phyloP scores from a whole-genome alignment of 2,113 vertebrate genomes.

The Neodontobutis hainanensis region DNA sequence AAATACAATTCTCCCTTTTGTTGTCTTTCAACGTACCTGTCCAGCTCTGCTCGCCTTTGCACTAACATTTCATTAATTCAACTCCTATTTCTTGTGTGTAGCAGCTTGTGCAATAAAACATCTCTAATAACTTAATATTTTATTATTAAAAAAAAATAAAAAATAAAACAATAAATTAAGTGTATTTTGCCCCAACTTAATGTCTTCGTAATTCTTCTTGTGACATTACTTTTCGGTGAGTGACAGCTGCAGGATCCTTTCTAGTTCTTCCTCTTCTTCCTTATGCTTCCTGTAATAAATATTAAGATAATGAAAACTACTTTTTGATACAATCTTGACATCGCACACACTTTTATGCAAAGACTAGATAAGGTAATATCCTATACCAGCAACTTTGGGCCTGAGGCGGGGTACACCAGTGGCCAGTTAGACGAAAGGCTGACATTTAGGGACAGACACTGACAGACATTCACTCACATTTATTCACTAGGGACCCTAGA shows the following conservation, averaged over 20 bases:
- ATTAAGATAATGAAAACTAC: background rate
- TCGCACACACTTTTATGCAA: no score
- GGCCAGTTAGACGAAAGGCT: no score
- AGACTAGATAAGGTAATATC: no score
- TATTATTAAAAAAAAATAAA: conserved; percentile 66
- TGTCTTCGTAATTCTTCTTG: conserved; percentile 16
- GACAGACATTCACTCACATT: no score
- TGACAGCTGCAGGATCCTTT: conserved; percentile 89
- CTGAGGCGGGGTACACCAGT: no score
- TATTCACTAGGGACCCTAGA: no score
- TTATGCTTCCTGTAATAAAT: conserved; percentile 65
- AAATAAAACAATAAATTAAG: conserved; percentile 74
- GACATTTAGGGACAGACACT: no score
- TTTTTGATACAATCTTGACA: no score
- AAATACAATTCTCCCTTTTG: conserved; percentile 45
- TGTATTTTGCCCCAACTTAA: conserved; percentile 54
- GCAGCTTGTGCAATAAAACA: conserved; percentile 69
- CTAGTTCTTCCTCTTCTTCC: conserved; percentile 88
- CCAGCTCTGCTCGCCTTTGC: background rate
- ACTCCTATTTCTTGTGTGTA: conserved; percentile 40
- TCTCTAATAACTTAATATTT: conserved; percentile 78
- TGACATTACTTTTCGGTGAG: conserved; percentile 90
- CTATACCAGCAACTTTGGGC: no score
- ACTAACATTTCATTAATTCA: conserved; percentile 5
- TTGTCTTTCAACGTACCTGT: conserved; percentile 33